phyloP scores from a whole-genome alignment of 2,113 vertebrate species.

The Leptobrachium leishanense region DNA sequence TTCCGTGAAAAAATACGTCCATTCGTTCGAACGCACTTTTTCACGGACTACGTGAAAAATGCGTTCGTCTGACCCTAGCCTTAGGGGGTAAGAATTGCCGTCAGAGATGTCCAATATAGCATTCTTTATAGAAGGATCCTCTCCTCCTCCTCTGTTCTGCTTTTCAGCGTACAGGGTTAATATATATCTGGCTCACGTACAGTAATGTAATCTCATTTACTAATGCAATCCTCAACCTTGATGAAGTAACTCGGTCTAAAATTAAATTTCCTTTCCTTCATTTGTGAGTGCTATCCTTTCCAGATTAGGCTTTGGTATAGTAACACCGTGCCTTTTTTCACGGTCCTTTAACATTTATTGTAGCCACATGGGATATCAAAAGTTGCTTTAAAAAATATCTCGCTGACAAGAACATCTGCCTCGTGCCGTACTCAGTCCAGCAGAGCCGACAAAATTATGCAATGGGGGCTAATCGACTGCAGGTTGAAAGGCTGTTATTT shows the following conservation, averaged over 20 bases:
- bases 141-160: neutral
- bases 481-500: conserved; percentile 8
- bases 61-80: no score
- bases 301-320: conserved; percentile 11
- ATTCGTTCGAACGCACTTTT: no score
- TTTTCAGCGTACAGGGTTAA: neutral
- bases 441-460: neutral
- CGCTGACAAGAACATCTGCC: conserved; percentile 34
- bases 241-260: conserved; percentile 20
- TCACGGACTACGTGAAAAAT: no score
- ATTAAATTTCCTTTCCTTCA: conserved; percentile 11
- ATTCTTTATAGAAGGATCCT: no score
- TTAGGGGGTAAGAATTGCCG: no score
- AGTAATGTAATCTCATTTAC: conserved; percentile 1
- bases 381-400: conserved; percentile 15
- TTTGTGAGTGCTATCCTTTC: conserved; percentile 12
- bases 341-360: conserved; percentile 2
- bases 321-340: neutral
- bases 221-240: neutral
- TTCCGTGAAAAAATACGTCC: no score
- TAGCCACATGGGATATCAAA: conserved; percentile 29
- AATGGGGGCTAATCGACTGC: conserved; percentile 3
- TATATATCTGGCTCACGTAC: neutral
- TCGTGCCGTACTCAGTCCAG: neutral
- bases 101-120: neutral